phyloP scores from a whole-genome alignment of 2,113 vertebrate species.

The Chloebia gouldiae region DNA sequence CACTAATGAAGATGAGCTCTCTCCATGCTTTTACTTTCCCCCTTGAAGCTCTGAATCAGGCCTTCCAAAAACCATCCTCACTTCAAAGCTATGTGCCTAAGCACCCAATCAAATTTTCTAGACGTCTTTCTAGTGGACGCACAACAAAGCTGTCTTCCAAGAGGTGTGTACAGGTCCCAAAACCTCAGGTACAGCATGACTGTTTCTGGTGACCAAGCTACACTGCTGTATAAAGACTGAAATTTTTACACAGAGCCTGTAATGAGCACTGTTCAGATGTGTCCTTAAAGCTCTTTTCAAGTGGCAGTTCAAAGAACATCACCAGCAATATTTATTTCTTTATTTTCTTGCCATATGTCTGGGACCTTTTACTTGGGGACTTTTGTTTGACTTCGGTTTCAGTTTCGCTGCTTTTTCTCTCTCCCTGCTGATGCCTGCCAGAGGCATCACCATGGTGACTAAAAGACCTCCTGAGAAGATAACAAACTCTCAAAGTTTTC shows the following conservation, averaged over 20 bases:
- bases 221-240: background rate
- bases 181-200: background rate
- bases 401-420: background rate
- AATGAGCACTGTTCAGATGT: background rate
- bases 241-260: background rate
- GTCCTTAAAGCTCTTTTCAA: background rate
- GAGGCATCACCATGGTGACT: constrained; percentile 59
- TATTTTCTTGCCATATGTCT: background rate
- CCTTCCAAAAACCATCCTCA: background rate
- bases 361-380: background rate
- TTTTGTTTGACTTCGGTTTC: background rate
- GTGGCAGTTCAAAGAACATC: background rate
- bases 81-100: background rate
- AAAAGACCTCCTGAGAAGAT: constrained; percentile 63
- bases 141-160: background rate
- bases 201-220: background rate
- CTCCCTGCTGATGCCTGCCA: background rate
- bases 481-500: constrained; percentile 63
- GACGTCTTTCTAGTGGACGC: background rate
- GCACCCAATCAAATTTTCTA: background rate
- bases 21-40: background rate
- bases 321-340: background rate
- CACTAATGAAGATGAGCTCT: background rate
- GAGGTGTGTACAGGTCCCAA: background rate
- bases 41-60: background rate